Evolutionary conservation across 2,113 vertebrate genomes (phyloP).

Genomic region (Eulemur rufifrons): DNA sequence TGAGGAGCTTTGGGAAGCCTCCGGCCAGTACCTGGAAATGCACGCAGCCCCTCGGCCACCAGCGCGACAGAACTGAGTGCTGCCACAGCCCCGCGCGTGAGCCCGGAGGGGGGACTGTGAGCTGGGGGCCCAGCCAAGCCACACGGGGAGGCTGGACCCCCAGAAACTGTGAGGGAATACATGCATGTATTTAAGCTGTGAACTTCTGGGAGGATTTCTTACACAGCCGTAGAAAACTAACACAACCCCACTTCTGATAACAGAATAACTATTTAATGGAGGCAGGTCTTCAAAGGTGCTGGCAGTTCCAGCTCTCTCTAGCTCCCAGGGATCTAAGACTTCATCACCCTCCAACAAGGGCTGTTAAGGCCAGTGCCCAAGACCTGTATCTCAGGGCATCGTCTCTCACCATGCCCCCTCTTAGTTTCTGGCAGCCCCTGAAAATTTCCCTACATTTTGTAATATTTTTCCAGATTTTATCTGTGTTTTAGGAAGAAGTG

Average conservation of each 20-base stretch:
- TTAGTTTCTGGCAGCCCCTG: not conserved
- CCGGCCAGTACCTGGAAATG: not conserved
- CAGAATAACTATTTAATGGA: not conserved
- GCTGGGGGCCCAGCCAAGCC: not conserved
- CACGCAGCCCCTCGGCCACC: not conserved
- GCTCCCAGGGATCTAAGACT: not conserved
- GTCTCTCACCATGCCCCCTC: too few relatives aligned
- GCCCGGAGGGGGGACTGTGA: not conserved
- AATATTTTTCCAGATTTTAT: not conserved
- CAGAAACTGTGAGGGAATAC: not conserved
- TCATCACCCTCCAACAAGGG: not conserved
- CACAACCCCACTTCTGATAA: not conserved
- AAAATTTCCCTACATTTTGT: not conserved
- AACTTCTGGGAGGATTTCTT: not conserved
- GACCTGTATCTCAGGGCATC: not conserved
- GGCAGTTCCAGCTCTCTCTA: not conserved
- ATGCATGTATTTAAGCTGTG: not conserved
- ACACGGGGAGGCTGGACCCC: too few relatives aligned
- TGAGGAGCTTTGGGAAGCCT: too few relatives aligned
- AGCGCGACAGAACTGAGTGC: not conserved
- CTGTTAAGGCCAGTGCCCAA: too few relatives aligned
- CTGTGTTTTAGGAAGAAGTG: not conserved
- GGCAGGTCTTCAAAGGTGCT: not conserved
- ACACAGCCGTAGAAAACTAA: not conserved
- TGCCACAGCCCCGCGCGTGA: not conserved